Percentiles rank a stretch among this genome's conserved stretches.
Evolutionary conservation across 2,888 invertebrate genomes (phyloP).

Genomic region (Latrodectus hesperus): DNA sequence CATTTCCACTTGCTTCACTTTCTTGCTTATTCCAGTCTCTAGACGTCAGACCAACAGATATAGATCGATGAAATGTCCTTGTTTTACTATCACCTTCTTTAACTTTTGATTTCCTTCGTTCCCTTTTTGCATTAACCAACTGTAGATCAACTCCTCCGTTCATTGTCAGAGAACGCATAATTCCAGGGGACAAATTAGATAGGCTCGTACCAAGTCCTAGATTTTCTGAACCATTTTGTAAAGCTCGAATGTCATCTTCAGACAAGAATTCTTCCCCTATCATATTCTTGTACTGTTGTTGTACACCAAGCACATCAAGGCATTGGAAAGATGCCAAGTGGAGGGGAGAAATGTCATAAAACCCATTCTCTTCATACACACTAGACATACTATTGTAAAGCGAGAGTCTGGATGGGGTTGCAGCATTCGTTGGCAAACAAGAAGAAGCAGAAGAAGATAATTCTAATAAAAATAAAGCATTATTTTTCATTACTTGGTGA

Average conservation of each 20-base stretch:
- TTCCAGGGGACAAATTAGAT: constrained; percentile 55
- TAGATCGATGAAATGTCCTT: constrained; percentile 87
- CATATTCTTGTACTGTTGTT: constrained; percentile 72
- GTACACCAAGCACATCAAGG: constrained; percentile 78
- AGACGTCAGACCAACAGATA: constrained; percentile 86
- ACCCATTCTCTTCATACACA: constrained; percentile 76
- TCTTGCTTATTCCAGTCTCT: constrained; percentile 75
- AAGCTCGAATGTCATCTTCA: constrained; percentile 70
- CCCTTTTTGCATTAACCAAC: constrained; percentile 36
- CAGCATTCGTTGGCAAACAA: constrained; percentile 67
- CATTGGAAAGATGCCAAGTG: constrained; percentile 78
- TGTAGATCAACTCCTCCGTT: constrained; percentile 65
- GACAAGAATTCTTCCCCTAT: constrained; percentile 71
- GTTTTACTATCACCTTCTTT: constrained; percentile 73
- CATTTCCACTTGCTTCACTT: constrained; percentile 76
- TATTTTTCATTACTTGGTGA: constrained; percentile 89
- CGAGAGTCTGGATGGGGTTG: constrained; percentile 63
- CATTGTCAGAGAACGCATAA: constrained; percentile 66
- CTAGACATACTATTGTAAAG: constrained; percentile 76
- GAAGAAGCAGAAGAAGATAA: constrained; percentile 83
- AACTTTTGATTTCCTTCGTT: constrained; percentile 45
- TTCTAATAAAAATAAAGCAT: constrained; percentile 94
- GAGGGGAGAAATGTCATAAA: constrained; percentile 74
- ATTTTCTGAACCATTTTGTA: constrained; percentile 70
- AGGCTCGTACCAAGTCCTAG: constrained; percentile 41